phyloP scores from a whole-genome alignment of 1,140 invertebrate species.

The Zaprionus kolodkinae region DNA sequence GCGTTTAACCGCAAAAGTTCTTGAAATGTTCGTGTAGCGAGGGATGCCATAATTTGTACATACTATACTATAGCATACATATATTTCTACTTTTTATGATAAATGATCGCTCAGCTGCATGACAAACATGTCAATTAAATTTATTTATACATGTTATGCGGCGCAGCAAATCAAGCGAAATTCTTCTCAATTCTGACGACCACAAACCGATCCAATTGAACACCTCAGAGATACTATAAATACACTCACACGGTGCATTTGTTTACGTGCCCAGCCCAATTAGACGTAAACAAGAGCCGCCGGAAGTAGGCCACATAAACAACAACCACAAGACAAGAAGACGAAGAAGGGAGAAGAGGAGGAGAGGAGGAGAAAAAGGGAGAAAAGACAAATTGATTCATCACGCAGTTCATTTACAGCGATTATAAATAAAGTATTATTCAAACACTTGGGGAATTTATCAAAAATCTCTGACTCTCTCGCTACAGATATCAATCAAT shows the following conservation, averaged over 20 bases:
- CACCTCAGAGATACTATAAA: conserved; percentile 55
- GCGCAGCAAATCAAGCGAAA: conserved; percentile 62
- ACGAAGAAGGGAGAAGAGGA: conserved; percentile 15
- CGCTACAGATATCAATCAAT: background rate
- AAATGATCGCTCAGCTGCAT: conserved; percentile 64
- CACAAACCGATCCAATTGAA: conserved; percentile 39
- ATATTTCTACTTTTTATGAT: conserved; percentile 50
- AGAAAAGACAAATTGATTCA: conserved; percentile 15
- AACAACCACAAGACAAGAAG: conserved; percentile 26
- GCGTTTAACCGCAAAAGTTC: conserved; percentile 63
- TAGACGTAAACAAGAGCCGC: conserved; percentile 75
- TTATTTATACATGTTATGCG: conserved; percentile 54
- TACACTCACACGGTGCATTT: conserved; percentile 65
- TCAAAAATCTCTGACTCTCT: background rate
- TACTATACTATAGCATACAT: too few relatives aligned
- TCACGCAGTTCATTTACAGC: conserved; percentile 1
- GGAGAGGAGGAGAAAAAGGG: background rate
- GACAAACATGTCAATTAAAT: conserved; percentile 69
- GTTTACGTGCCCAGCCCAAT: conserved; percentile 69
- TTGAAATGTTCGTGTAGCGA: background rate
- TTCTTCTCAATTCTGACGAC: conserved; percentile 39
- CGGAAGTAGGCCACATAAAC: conserved; percentile 72
- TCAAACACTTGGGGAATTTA: conserved; percentile 3
- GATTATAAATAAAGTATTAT: conserved; percentile 2
- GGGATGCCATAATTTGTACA: conserved; percentile 28